These are phyloP conservation scores for Calameuta pallipes DNA, from an alignment of 2,888 invertebrate genomes.

Conservation along the genomic window DNA sequence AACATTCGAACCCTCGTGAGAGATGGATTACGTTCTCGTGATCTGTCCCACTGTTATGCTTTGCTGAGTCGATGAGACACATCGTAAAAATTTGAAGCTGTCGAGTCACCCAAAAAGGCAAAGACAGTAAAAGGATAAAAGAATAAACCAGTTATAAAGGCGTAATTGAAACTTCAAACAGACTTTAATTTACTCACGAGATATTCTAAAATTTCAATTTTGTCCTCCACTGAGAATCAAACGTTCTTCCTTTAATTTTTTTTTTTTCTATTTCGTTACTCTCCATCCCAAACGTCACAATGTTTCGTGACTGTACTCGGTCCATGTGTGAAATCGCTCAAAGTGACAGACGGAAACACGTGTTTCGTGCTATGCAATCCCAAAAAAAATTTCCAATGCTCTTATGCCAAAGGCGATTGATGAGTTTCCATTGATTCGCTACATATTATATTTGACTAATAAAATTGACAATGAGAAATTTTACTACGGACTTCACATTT, in stretches of 20 bases:
- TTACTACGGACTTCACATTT: too few relatives aligned
- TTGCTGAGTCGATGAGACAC: not conserved
- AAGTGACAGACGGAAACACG: too few relatives aligned
- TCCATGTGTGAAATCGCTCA: too few relatives aligned
- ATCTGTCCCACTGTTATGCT: not conserved
- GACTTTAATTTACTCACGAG: not conserved
- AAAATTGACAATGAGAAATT: too few relatives aligned
- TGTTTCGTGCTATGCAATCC: too few relatives aligned
- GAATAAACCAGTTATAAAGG: not conserved
- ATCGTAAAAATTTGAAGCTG: not conserved
- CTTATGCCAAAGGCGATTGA: too few relatives aligned
- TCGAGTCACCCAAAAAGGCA: not conserved
- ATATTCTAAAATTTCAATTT: not conserved
- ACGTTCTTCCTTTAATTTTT: not conserved
- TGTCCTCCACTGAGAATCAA: too few relatives aligned
- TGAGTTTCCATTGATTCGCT: too few relatives aligned
- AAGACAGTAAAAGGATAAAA: not conserved
- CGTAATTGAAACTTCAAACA: not conserved
- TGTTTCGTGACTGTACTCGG: not conserved
- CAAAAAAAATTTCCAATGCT: too few relatives aligned
- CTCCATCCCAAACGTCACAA: not conserved
- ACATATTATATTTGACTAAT: too few relatives aligned
- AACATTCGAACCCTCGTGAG: not conserved
- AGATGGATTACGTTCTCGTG: not conserved
- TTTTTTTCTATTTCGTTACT: not conserved